Evolutionary conservation across 35 echinoderm and acorn worm genomes (phyloP), one percentile per base, ranked within the genome.

Genomic region (Amphiura filiformis): DNA sequence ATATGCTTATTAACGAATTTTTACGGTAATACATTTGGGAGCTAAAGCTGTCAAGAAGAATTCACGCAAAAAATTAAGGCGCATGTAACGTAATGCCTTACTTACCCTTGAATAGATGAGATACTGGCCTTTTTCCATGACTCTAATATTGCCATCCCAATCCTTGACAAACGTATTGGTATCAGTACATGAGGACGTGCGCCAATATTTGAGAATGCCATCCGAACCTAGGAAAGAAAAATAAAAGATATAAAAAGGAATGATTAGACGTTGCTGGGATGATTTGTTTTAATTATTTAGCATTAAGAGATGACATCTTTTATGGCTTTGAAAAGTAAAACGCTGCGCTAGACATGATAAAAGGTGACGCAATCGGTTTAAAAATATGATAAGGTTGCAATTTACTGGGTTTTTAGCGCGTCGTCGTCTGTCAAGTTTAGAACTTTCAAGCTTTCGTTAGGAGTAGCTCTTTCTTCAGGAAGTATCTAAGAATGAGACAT

Each of bases 81-180:
- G n/a, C n/a, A n/a, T n/a, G n/a, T n/a, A n/a, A n/a, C n/a, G 28
- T 23, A 70, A 70, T 70, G 61, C 44, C 7, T 26, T 13, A 85
- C 83, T 35, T n/a, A 85, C 83, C 35, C 83, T 85, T 37, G 49
- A 65, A 37, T 85, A 85, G 33, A 85, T 85, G 56, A 64, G 64
- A 65, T 85, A 85, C 35, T 85, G 83, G 26, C 83, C 83, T 38
- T 56, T 70, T 37, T 85, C 83, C 0, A 32, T 75, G 49, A 85
- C 83, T 34, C 49, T 85, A 1, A 85, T 61, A 22, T 85, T 85
- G 33, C 83, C 83, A 34, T 64, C 56, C 36, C 47, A 34, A 37
- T 85, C 83, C 56, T 65, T 65, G 11, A 35, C 83, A 61, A 85
- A 85, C 26, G 61, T 70, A 2, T 70, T 23, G 20, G 3, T 18